Percentiles rank a stretch among this genome's conserved stretches.
Evolutionary conservation across 2,113 vertebrate genomes (phyloP).

Genomic region (Stigmatopora argus): DNA sequence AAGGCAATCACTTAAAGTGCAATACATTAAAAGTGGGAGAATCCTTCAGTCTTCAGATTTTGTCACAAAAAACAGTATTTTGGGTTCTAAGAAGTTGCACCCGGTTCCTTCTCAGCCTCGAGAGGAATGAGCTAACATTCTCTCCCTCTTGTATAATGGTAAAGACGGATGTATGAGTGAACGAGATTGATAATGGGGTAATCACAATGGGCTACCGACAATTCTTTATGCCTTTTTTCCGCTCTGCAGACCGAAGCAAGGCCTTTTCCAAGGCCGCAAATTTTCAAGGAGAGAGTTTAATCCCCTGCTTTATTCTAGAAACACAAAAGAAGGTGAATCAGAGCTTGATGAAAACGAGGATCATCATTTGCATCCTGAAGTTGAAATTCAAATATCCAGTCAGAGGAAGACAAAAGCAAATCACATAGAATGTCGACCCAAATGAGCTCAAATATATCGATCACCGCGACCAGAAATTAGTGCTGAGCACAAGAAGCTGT

Average conservation of each 20-base stretch:
- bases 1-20: conserved; percentile 5
- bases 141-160: conserved; percentile 16
- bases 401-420: background rate
- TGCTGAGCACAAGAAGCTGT: conserved; percentile 32
- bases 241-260: conserved; percentile 23
- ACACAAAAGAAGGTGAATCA: conserved; percentile 23
- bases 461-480: conserved; percentile 40
- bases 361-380: conserved; percentile 14
- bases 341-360: background rate
- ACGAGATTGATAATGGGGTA: conserved; percentile 42
- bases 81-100: conserved; percentile 19
- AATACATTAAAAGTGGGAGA: conserved; percentile 2
- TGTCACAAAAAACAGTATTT: conserved; percentile 25
- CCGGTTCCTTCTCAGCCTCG: conserved; percentile 17
- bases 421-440: conserved; percentile 17
- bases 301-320: conserved; percentile 9
- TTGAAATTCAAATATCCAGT: conserved; percentile 19
- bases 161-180: conserved; percentile 30
- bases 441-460: conserved; percentile 46
- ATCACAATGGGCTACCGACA: conserved; percentile 20
- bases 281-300: conserved; percentile 16
- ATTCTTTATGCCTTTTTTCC: conserved; percentile 17
- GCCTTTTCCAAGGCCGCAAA: conserved; percentile 21
- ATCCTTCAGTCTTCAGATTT: conserved; percentile 9
- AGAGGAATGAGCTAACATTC: conserved; percentile 22